Evolutionary conservation across 92 coral and sea anemone genomes (phyloP).

Genomic region (Anthopleura xanthogrammica): DNA sequence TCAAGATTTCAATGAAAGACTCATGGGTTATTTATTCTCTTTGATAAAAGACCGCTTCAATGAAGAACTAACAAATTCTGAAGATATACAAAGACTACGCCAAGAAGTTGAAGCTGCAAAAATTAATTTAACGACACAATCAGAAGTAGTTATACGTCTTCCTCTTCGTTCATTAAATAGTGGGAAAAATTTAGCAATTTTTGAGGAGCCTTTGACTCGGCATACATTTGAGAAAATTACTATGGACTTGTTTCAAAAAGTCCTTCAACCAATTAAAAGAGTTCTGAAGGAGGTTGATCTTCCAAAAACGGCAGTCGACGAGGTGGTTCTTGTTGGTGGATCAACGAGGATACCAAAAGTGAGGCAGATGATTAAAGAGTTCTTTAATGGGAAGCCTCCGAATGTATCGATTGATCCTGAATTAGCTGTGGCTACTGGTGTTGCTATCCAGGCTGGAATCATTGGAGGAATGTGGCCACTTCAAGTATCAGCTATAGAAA

Average conservation of each 20-base stretch:
- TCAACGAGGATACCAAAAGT: constrained; percentile 91
- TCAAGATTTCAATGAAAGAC: constrained; percentile 91
- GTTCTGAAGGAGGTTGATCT: constrained; percentile 79
- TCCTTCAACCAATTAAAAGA: constrained; percentile 78
- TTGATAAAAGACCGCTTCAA: constrained; percentile 62
- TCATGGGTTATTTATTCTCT: constrained; percentile 65
- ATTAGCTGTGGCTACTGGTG: constrained; percentile 96
- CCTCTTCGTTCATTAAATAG: constrained; percentile 67
- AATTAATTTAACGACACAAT: constrained; percentile 65
- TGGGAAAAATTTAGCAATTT: constrained; percentile 60
- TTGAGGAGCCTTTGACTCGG: constrained; percentile 69
- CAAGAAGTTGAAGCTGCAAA: constrained; percentile 92
- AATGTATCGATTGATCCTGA: constrained; percentile 97
- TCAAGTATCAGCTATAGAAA: constrained; percentile 96
- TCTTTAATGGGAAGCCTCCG: constrained; percentile 88
- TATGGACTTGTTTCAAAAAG: constrained; percentile 81
- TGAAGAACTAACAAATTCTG: constrained; percentile 66
- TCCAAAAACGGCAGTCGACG: constrained; percentile 75
- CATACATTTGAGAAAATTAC: constrained; percentile 88
- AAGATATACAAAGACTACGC: constrained; percentile 79
- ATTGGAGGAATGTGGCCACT: constrained; percentile 99
- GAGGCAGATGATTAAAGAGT: constrained; percentile 76
- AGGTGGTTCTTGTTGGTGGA: constrained; percentile 93
- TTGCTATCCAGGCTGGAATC: constrained; percentile 96
- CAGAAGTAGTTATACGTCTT: constrained; percentile 54